These are phyloP conservation scores for Lucilia cuprina DNA, from an alignment of 1,140 invertebrate species.

Conservation along the genomic window DNA sequence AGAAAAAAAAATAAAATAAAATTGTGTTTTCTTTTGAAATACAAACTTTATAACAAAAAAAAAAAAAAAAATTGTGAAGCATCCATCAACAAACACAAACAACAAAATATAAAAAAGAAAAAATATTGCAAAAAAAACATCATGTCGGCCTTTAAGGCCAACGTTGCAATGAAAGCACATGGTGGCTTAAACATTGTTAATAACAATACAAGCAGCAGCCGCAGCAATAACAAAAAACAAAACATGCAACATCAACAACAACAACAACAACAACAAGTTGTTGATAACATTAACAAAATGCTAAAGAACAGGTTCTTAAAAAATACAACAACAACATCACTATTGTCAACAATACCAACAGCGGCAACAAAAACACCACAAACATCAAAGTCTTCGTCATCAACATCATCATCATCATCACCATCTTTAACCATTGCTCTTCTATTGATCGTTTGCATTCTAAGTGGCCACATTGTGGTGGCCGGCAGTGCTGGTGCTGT, in stretches of 20 bases:
- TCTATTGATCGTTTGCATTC: slow-evolving; percentile 38
- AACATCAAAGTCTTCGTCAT: background rate
- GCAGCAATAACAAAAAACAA: slow-evolving; percentile 32
- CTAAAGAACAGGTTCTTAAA: slow-evolving; percentile 35
- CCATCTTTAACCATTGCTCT: slow-evolving; percentile 19
- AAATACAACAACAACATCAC: slow-evolving; percentile 23
- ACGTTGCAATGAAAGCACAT: slow-evolving; percentile 34
- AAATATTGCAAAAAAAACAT: slow-evolving; percentile 13
- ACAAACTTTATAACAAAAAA: background rate
- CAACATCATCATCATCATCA: background rate
- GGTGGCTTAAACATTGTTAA: background rate
- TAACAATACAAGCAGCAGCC: background rate
- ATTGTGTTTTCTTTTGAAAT: slow-evolving; percentile 4
- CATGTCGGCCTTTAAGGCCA: slow-evolving; percentile 45
- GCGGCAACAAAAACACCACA: background rate
- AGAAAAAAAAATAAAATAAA: background rate
- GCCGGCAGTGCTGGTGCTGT: slow-evolving; percentile 37
- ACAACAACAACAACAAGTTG: slow-evolving; percentile 30
- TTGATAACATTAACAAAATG: background rate
- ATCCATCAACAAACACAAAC: slow-evolving; percentile 5
- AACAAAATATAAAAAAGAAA: background rate
- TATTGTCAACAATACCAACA: background rate
- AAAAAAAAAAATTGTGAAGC: background rate
- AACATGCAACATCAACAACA: slow-evolving; percentile 7
- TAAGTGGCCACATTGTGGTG: slow-evolving; percentile 20